phyloP scores from a whole-genome alignment of 2,113 vertebrate genomes.

The Microtus ochrogaster region DNA sequence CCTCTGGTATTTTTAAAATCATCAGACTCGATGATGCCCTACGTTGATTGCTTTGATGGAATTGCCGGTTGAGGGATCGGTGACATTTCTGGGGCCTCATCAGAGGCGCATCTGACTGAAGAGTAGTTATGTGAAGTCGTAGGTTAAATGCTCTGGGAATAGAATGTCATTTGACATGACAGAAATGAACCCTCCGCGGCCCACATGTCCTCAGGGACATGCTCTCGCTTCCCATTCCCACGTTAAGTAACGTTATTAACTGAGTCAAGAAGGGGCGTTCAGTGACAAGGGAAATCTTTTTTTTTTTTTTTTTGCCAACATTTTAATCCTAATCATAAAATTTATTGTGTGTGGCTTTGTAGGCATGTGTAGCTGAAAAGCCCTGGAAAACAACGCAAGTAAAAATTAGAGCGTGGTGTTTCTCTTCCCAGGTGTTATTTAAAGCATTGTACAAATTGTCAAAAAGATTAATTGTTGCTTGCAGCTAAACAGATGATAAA shows the following conservation, averaged over 20 bases:
- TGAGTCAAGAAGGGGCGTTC: slow-evolving; percentile 74
- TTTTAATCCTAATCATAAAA: slow-evolving; percentile 85
- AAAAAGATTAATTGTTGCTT: slow-evolving; percentile 89
- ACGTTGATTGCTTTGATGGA: background rate
- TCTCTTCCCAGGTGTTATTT: slow-evolving; percentile 83
- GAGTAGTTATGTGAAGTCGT: slow-evolving; percentile 84
- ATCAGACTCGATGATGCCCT: background rate
- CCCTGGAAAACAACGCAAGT: slow-evolving; percentile 75
- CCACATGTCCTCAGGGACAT: slow-evolving; percentile 80
- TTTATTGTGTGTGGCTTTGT: slow-evolving; percentile 83
- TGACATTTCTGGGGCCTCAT: slow-evolving; percentile 55
- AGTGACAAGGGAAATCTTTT: slow-evolving; percentile 74
- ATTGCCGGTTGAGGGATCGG: background rate
- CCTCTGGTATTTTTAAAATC: background rate
- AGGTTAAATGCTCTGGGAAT: slow-evolving; percentile 90
- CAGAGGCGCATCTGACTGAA: slow-evolving; percentile 71
- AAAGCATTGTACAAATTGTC: slow-evolving; percentile 82
- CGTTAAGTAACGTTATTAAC: slow-evolving; percentile 91
- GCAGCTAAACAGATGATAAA: slow-evolving; percentile 89
- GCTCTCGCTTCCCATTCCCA: slow-evolving; percentile 81
- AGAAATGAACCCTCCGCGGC: slow-evolving; percentile 83
- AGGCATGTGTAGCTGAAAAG: slow-evolving; percentile 36
- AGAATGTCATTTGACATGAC: slow-evolving; percentile 87
- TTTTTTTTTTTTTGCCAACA: slow-evolving; percentile 81
- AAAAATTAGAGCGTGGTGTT: slow-evolving; percentile 75